Base-by-base conservation (phyloP, 1,140 invertebrate species). In the Ceratina japonica region DNA sequence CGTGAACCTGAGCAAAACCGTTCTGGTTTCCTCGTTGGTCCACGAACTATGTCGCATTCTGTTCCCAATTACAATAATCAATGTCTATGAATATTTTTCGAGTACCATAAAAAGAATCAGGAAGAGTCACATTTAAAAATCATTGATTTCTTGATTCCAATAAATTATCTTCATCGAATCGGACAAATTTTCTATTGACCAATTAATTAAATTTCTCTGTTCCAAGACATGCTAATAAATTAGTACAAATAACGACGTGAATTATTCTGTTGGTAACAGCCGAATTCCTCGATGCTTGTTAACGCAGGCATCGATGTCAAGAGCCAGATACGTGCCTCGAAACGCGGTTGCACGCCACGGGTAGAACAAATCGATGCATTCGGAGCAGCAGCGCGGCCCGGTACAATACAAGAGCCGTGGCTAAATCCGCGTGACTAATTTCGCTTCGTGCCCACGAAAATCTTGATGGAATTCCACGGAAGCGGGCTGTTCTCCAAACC, bases 391-490 rank as follows among this genome's bases (percentile, higher is more conserved):
- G n/a, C 49, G n/a, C 51, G 73, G 63, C 63, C 27, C 27, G 27
- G 27, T 31, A 31, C 27, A 31, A 31, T 31, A 72, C 82, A 68
- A 63, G 79, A 72, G 59, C 24, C 71, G 24, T 70, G 64, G 64
- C 80, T 69, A 71, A 78, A 81, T 80, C 82, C 61, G 78, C 70
- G 74, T 84, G 79, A 84, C 83, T 77, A 84, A 85, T 85, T 69
- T 62, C 37, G 62, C 66, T 80, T 72, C 77, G 74, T 77, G 81
- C 63, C 51, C 22, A 77, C 58, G 77, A 85, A 85, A 80, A 68
- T 80, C 63, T 80, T 59, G 71, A 75, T 62, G 80, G 56, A 61
- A 79, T 70, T 61, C 54, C 63, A 66, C 54, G 66, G 56, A 56
- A 76, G 44, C 52, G 27, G 15, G 13, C 51, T 0, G 13, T 62